A percentile compares a stretch with the other conserved stretches of the same genome.
Conservation (phyloP, 2,888 invertebrate genomes). For the Halictus quadricinctus region DNA sequence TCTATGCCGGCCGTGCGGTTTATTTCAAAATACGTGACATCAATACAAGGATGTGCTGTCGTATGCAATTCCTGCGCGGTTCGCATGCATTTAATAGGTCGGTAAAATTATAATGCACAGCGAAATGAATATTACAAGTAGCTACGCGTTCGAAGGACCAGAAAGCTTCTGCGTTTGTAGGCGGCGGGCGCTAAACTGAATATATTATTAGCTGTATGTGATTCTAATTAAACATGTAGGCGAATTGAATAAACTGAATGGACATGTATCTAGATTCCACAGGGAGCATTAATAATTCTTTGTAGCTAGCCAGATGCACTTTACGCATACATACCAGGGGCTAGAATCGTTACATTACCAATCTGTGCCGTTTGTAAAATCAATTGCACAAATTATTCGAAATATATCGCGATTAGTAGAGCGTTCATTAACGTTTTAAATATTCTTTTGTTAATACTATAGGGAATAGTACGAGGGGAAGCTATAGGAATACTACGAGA, state of each 20-base stretch:
- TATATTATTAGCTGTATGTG: slow-evolving; percentile 15
- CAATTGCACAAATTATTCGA: not conserved
- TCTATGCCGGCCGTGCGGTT: slow-evolving; percentile 25
- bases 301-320: not conserved
- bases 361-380: not conserved
- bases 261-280: not conserved
- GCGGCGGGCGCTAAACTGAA: not conserved
- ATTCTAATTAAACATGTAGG: not conserved
- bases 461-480: too few relatives aligned
- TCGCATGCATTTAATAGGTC: slow-evolving; percentile 25
- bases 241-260: not conserved
- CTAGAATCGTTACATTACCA: not conserved
- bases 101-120: not conserved
- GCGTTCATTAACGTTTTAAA: not conserved
- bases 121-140: slow-evolving; percentile 26
- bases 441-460: not conserved
- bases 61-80: slow-evolving; percentile 21
- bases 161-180: not conserved
- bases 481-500: too few relatives aligned
- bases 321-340: not conserved
- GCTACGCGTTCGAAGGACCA: not conserved
- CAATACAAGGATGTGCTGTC: slow-evolving; percentile 15
- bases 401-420: not conserved
- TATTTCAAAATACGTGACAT: slow-evolving; percentile 44
- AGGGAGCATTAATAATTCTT: not conserved